Base-by-base conservation (phyloP, 2,888 invertebrate species). In the Amiota communis region DNA sequence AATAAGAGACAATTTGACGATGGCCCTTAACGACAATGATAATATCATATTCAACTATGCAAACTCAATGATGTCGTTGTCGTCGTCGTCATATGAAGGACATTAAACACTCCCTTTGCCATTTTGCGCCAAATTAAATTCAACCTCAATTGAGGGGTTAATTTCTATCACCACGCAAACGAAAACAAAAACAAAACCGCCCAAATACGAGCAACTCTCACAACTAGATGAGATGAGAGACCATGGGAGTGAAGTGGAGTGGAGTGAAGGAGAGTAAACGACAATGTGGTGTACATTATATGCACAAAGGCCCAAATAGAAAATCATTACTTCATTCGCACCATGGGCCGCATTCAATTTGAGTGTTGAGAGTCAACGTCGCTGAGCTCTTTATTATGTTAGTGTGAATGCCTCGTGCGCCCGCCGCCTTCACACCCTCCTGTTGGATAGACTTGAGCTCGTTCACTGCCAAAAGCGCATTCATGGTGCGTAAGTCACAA, bases 71-170 rank as follows among this genome's bases (percentile, higher is more conserved):
- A 12, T 47, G 15, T 23, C 17, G 68, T 49, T 15, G 64, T 12
- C 61, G 64, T 20, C 53, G 15, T 15, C 12, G 51, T 65, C 70
- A 65, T 48, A 57, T 46, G 59, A 51, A 53, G 48, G 48, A 70
- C 63, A 72, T 73, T 76, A 74, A 74, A 80, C 78, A 79, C 80
- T 80, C 83, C 78, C 81, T 76, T 80, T 81, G 80, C 80, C 81
- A 86, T 86, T 88, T 88, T 87, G 87, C 87, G 88, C 88, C 88
- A 89, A 88, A 88, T 88, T 88, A 89, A 88, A 87, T 88, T 88
- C 88, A 89, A 89, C 88, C 88, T 88, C 89, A 88, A 88, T 88
- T 88, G 87, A 88, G 88, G 88, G 89, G 88, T 89, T 87, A 89
- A 89, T 88, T 86, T 87, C 86, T 86, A 86, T 87, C 86, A 87